These are phyloP conservation scores for Brevimyrus niger DNA, from an alignment of 2,113 vertebrate species.

Conservation along the genomic window DNA sequence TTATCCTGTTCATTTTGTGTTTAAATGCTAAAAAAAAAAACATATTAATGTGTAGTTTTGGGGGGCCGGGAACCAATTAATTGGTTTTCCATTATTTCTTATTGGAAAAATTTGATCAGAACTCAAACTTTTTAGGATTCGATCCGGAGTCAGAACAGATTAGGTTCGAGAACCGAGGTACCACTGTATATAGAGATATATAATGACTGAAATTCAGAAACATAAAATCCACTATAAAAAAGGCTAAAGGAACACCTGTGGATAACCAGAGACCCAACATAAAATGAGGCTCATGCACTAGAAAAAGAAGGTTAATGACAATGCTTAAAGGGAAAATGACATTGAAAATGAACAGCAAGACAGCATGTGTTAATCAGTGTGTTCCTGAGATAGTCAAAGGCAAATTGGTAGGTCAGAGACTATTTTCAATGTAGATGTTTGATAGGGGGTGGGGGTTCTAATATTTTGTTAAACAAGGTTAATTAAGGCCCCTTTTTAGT, in stretches of 20 bases:
- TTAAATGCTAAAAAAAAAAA: too few species aligned
- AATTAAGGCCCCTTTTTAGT: neutral
- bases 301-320: neutral
- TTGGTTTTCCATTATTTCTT: too few species aligned
- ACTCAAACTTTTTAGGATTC: too few species aligned
- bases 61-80: too few species aligned
- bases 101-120: too few species aligned
- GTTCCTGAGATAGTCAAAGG: neutral
- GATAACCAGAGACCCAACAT: neutral
- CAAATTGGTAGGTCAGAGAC: neutral
- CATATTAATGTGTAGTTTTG: too few species aligned
- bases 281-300: neutral
- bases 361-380: neutral
- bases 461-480: neutral
- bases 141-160: too few species aligned
- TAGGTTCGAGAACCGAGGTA: too few species aligned
- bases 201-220: neutral
- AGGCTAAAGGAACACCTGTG: neutral
- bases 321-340: neutral
- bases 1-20: too few species aligned
- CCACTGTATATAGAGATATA: too few species aligned
- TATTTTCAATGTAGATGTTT: neutral
- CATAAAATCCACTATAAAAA: neutral
- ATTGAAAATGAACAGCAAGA: neutral
- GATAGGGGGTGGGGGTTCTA: neutral